Evolutionary conservation across 2,797 vertebrate genomes (phyloP).

Genomic region (Galagoides demidoff): DNA sequence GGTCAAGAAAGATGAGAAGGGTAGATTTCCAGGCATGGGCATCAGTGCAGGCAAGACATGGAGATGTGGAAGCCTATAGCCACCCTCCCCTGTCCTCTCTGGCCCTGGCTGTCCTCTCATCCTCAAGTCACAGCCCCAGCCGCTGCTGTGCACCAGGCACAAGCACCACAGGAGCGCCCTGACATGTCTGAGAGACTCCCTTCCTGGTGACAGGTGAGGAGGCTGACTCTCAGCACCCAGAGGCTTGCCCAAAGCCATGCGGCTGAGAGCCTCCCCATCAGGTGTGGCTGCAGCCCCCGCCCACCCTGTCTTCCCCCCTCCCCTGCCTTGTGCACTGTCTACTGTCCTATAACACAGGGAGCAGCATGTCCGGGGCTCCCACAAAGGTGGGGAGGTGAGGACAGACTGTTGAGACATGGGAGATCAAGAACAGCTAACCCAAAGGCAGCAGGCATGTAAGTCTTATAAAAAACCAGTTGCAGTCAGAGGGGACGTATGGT

Average conservation of each 20-base stretch:
- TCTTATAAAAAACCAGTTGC: not conserved
- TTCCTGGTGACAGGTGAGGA: not conserved
- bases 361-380: not conserved
- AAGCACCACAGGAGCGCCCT: not conserved
- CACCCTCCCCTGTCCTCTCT: rapidly evolving
- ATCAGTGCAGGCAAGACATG: not conserved
- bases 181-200: not conserved
- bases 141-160: not conserved
- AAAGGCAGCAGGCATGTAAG: not conserved
- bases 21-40: not conserved
- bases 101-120: not conserved
- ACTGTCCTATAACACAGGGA: not conserved
- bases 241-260: not conserved
- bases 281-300: not conserved
- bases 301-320: not conserved
- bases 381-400: not conserved
- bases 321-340: not conserved
- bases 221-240: not conserved
- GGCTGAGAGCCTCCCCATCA: not conserved
- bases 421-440: not conserved
- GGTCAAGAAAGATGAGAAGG: too few relatives aligned
- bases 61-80: not conserved
- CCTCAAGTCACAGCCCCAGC: not conserved
- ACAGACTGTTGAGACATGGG: not conserved
- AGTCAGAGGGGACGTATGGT: not conserved